These are phyloP conservation scores for Phengaris alcon DNA, from an alignment of 2,888 invertebrate genomes.

Conservation along the genomic window DNA sequence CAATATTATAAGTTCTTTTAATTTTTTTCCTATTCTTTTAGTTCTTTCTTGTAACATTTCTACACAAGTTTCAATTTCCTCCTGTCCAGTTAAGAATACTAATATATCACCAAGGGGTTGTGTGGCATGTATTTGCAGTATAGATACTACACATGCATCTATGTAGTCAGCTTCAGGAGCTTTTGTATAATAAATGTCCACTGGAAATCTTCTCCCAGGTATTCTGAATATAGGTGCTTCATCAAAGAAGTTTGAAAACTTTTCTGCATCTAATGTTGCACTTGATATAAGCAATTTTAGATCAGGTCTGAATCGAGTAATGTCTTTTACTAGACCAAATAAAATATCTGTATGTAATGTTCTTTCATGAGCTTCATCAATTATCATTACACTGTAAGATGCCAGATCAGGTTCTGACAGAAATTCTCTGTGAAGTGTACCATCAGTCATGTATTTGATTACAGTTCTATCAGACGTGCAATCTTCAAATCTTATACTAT, in stretches of 20 bases:
- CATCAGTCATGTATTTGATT: constrained; percentile 99
- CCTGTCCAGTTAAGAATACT: constrained; percentile 96
- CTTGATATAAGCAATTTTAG: constrained; percentile 97
- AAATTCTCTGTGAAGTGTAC: constrained; percentile 97
- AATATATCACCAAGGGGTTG: constrained; percentile 97
- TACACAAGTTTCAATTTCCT: constrained; percentile 94
- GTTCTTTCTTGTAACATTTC: constrained; percentile 94
- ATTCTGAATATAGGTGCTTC: constrained; percentile 98
- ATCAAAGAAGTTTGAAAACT: constrained; percentile 98
- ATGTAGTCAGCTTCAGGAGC: constrained; percentile 99
- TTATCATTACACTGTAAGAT: constrained; percentile 98
- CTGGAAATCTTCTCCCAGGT: constrained; percentile 98
- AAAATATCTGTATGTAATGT: constrained; percentile 98
- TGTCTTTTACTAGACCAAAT: constrained; percentile 98
- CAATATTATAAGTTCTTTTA: constrained; percentile 93
- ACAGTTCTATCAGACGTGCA: constrained; percentile 98
- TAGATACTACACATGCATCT: constrained; percentile 97
- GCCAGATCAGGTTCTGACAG: constrained; percentile 97
- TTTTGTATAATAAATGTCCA: constrained; percentile 99
- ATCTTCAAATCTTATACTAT: constrained; percentile 98
- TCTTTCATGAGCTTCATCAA: constrained; percentile 99
- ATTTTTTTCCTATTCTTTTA: constrained; percentile 93
- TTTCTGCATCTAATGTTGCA: constrained; percentile 98
- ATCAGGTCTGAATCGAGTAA: constrained; percentile 94
- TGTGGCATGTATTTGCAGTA: constrained; percentile 98